phyloP scores from a whole-genome alignment of 2,888 invertebrate species.

The Brachyptera putata region DNA sequence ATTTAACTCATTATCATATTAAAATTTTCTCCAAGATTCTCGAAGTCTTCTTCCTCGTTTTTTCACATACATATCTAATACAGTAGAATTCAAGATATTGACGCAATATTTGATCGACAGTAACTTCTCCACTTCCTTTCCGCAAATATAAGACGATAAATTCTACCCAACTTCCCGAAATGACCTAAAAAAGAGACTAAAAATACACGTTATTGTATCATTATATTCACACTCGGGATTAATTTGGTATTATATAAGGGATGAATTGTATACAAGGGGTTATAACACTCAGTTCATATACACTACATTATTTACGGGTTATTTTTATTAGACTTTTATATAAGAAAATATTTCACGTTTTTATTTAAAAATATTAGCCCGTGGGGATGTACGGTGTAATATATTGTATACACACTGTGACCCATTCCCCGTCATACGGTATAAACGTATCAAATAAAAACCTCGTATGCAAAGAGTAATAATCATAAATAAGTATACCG shows the following conservation, averaged over 20 bases:
- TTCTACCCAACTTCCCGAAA: not conserved
- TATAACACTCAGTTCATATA: conserved; percentile 5
- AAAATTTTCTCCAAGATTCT: too few species aligned
- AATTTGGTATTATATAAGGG: conserved; percentile 17
- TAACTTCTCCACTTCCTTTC: too few species aligned
- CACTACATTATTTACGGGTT: conserved; percentile 18
- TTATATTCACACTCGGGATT: conserved; percentile 13
- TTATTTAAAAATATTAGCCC: conserved; percentile 21
- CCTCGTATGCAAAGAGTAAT: too few species aligned
- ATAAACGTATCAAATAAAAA: too few species aligned
- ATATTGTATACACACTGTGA: conserved; percentile 2
- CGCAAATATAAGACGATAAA: too few species aligned
- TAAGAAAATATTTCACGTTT: conserved; percentile 21
- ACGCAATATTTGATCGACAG: too few species aligned
- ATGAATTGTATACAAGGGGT: conserved; percentile 16
- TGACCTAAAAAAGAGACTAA: not conserved
- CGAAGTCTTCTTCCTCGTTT: too few species aligned
- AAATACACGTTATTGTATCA: not conserved
- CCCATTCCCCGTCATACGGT: too few species aligned
- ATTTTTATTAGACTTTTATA: conserved; percentile 23
- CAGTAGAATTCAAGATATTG: too few species aligned
- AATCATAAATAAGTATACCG: too few species aligned
- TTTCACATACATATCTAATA: too few species aligned
- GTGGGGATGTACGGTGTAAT: conserved; percentile 1
- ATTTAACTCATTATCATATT: too few species aligned